Evolutionary conservation across 1,140 invertebrate species (phyloP).

Genomic region (Nylanderia fulva): DNA sequence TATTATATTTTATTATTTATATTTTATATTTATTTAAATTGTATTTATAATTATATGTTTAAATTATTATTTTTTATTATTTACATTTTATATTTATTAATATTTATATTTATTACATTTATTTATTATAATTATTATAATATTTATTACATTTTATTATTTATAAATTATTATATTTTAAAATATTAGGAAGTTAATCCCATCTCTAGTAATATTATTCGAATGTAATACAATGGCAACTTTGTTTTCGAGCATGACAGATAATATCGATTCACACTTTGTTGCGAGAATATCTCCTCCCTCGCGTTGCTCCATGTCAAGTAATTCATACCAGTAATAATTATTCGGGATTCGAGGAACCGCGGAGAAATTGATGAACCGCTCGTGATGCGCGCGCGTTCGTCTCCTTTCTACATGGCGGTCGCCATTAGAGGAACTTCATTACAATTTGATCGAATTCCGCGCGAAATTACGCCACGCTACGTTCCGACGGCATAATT

Average conservation of each 20-base stretch:
- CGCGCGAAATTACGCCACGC: conserved; percentile 38
- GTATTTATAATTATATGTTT: no score
- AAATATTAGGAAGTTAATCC: no score
- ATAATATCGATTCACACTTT: neutral
- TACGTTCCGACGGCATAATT: conserved; percentile 46
- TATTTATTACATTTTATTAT: no score
- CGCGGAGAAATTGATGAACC: neutral
- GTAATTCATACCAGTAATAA: conserved; percentile 26
- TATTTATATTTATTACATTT: no score
- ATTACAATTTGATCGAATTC: conserved; percentile 60
- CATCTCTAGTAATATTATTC: neutral
- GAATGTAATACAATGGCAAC: neutral
- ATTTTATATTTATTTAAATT: no score
- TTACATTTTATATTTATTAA: no score
- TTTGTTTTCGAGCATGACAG: neutral
- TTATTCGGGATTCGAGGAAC: conserved; percentile 20
- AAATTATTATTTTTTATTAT: no score
- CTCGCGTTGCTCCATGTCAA: conserved; percentile 24
- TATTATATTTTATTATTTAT: no score
- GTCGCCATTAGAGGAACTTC: conserved; percentile 48
- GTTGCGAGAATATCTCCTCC: neutral
- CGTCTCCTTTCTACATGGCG: conserved; percentile 16
- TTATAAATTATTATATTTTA: no score
- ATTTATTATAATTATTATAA: no score
- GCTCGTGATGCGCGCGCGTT: conserved; percentile 3